Conservation (phyloP, 1,140 invertebrate genomes). For the Neodiprion lecontei region DNA sequence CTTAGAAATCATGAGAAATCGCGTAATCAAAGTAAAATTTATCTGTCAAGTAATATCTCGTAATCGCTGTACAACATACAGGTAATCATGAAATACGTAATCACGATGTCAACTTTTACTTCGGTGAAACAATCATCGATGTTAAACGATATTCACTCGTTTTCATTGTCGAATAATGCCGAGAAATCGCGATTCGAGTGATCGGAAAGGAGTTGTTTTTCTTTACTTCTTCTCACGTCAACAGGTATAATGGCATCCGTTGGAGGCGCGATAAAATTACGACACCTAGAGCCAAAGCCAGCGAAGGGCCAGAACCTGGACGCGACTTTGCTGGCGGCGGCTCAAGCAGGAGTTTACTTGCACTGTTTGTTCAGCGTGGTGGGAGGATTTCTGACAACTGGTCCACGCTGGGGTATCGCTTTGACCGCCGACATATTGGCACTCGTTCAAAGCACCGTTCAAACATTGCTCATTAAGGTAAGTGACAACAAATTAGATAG, state of each 20-base stretch:
- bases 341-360: constrained; percentile 87
- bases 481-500: constrained; percentile 8
- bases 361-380: constrained; percentile 89
- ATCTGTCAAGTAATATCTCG: background rate
- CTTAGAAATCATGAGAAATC: too few relatives aligned
- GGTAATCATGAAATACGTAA: too few relatives aligned
- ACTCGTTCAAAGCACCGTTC: constrained; percentile 71
- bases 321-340: constrained; percentile 83
- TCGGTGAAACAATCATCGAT: too few relatives aligned
- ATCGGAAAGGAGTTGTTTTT: too few relatives aligned
- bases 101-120: too few relatives aligned
- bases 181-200: too few relatives aligned
- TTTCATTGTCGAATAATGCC: too few relatives aligned
- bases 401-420: constrained; percentile 63
- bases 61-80: too few relatives aligned
- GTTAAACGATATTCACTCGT: too few relatives aligned
- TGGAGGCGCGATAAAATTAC: constrained; percentile 49
- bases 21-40: too few relatives aligned
- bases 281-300: constrained; percentile 51
- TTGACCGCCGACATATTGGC: constrained; percentile 64
- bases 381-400: constrained; percentile 76
- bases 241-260: constrained; percentile 58
- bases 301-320: constrained; percentile 74
- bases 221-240: too few relatives aligned
- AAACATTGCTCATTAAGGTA: constrained; percentile 76